Percentiles rank a stretch among this genome's conserved stretches.
These are phyloP conservation scores for Tauraco hartlaubi DNA, from an alignment of 2,797 vertebrate genomes.

Conservation along the genomic window DNA sequence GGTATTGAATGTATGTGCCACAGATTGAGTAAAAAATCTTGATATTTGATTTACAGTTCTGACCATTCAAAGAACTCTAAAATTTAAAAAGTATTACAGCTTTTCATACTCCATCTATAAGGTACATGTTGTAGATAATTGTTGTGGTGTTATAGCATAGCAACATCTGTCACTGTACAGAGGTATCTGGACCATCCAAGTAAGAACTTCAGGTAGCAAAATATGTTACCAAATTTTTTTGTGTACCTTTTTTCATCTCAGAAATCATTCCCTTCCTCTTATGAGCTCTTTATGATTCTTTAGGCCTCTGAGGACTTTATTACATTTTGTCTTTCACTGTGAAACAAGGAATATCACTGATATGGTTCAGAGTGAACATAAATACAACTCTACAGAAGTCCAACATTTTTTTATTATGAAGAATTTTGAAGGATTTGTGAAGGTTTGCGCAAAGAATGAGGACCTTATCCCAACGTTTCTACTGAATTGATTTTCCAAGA, in stretches of 20 bases:
- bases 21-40: background rate
- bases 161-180: background rate
- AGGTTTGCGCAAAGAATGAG: background rate
- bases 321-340: constrained; percentile 59
- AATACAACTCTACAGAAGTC: constrained; percentile 28
- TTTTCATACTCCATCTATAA: background rate
- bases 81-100: background rate
- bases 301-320: constrained; percentile 39
- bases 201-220: background rate
- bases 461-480: background rate
- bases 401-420: constrained; percentile 8
- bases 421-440: constrained; percentile 7
- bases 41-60: background rate
- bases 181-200: background rate
- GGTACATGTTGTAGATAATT: background rate
- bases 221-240: background rate
- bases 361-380: constrained; percentile 4
- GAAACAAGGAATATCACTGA: constrained; percentile 23
- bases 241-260: background rate
- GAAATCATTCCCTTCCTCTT: constrained; percentile 52
- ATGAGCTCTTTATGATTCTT: constrained; percentile 38
- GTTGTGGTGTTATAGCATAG: background rate
- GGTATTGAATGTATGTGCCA: accelerated
- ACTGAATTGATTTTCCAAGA: background rate
- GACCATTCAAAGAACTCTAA: background rate